Evolutionary conservation across 2,113 vertebrate genomes (phyloP), one percentile per base, ranked within the genome.

Genomic region (Brienomyrus brachyistius): DNA sequence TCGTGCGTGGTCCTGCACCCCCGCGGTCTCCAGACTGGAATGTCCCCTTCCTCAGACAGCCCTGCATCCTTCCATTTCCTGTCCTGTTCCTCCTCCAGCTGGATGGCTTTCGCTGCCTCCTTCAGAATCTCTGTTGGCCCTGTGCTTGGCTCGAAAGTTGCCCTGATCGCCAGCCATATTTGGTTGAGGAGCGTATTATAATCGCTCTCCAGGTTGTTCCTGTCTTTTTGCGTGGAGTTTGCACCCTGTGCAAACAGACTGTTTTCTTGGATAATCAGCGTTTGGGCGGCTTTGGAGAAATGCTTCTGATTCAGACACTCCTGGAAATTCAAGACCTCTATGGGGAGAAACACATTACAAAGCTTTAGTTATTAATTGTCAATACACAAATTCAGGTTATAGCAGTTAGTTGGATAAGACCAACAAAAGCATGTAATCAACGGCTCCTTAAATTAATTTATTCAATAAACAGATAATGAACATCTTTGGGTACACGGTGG

Each of bases 61-160:
- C 0, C 89, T 9, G 92, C 93, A 0, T 52, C 91, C 0, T 0
- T 27, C 92, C 94, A 96, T 43, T 17, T 91, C 13, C 80, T 89
- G 91, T 98, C 97, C 94, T 96, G 97, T 35, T 93, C 91, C 85
- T 97, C 96, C 91, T 97, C 97, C 90, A 95, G 96, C 3, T 92
- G 89, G 47, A 98, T 90, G 51, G 96, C 94, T 0, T 92, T 93
- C 48, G 97, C 94, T 1, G 97, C 98, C 70, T 96, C 96, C 45
- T 89, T 94, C 86, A 98, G 93, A 15, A 91, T 85, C 4, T 94
- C 93, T 1, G 91, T 92, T 1, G 93, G 91, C 83, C 88, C 91
- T 17, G 92, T 74, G 0, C 27, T 93, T 1, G 92, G 15, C 35
- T 15, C 86, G 23, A 97, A 27, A 0, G 97, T 97, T 17, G 93